A percentile compares a stretch with the other conserved stretches of the same genome.
These are phyloP conservation scores for Sarcophaga subvicina DNA, from an alignment of 2,888 invertebrate genomes.

Conservation along the genomic window DNA sequence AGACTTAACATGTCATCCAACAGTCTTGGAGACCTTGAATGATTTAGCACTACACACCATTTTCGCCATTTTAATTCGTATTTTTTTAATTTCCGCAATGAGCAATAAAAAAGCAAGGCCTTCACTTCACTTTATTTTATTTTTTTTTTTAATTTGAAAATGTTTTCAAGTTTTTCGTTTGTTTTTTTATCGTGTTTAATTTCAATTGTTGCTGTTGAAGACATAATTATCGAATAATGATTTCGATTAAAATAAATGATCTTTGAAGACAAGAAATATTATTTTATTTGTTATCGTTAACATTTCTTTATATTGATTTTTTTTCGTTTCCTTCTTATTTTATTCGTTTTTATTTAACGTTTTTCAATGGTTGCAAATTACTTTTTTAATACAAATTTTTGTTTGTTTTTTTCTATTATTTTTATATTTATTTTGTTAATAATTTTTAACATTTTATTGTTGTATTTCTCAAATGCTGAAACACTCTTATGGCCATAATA, in stretches of 20 bases:
- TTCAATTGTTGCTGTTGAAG: slow-evolving; percentile 50
- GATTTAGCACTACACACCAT: too few species aligned
- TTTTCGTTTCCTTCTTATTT: too few species aligned
- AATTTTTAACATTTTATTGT: slow-evolving; percentile 3
- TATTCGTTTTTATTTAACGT: too few species aligned
- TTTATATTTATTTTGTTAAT: slow-evolving; percentile 11
- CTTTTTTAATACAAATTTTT: too few species aligned
- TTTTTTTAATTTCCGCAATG: not conserved
- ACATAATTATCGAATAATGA: slow-evolving; percentile 11
- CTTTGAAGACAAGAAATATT: not conserved
- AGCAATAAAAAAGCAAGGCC: not conserved
- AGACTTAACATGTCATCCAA: too few species aligned
- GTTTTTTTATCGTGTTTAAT: slow-evolving; percentile 5
- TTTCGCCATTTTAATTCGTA: too few species aligned
- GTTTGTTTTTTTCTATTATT: not conserved
- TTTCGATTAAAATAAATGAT: slow-evolving; percentile 26
- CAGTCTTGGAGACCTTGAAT: too few species aligned
- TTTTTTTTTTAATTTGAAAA: not conserved
- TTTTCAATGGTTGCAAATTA: too few species aligned
- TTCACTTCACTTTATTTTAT: not conserved
- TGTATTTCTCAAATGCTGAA: not conserved
- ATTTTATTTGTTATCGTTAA: too few species aligned
- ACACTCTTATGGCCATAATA: slow-evolving; percentile 27
- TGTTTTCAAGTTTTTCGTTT: not conserved
- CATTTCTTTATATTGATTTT: too few species aligned